Conservation (phyloP, 2,113 vertebrate species). For the Scortum barcoo region DNA sequence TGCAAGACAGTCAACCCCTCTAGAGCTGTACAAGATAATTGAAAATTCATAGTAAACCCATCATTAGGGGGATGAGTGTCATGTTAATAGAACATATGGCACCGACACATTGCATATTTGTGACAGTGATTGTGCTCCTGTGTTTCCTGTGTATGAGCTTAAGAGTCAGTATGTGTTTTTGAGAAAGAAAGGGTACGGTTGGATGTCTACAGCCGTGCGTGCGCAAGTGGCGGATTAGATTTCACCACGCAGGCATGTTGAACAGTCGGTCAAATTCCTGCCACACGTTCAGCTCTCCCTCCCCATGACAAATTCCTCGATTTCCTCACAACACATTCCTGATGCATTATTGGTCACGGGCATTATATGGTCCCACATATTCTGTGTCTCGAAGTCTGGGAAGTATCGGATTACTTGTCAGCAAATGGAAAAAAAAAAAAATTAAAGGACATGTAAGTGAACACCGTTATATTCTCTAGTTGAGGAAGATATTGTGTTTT, state of each 20-base stretch:
- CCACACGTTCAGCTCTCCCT: conserved; percentile 62
- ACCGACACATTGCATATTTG: neutral
- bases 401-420: conserved; percentile 59
- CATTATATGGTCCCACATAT: conserved; percentile 70
- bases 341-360: conserved; percentile 79
- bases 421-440: conserved; percentile 12
- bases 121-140: neutral
- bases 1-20: neutral
- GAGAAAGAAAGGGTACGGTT: neutral
- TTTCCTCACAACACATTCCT: conserved; percentile 81
- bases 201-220: conserved; percentile 8
- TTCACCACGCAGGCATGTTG: conserved; percentile 70
- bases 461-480: conserved; percentile 22
- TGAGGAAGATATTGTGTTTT: conserved; percentile 25
- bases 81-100: neutral
- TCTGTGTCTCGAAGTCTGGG: conserved; percentile 51
- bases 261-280: conserved; percentile 74
- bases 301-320: conserved; percentile 81
- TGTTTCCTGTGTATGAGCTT: neutral
- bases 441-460: neutral
- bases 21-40: neutral
- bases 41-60: neutral
- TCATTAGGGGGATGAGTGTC: neutral
- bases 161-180: neutral
- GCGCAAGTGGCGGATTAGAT: conserved; percentile 50